phyloP scores from a whole-genome alignment of 2,797 vertebrate species.

The Triplophysa bombifrons region DNA sequence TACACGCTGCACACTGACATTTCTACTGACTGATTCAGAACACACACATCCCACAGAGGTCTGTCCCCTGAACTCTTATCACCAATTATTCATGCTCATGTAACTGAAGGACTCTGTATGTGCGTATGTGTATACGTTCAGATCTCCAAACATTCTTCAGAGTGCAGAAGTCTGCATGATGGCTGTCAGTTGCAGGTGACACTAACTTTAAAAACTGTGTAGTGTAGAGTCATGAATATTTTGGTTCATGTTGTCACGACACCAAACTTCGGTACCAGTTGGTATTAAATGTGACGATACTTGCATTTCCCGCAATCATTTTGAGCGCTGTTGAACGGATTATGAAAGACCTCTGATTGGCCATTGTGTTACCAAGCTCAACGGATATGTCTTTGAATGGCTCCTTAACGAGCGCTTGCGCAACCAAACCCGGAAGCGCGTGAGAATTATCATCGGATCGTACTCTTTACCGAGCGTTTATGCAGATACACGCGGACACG shows the following conservation, averaged over 20 bases:
- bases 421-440: too few species aligned
- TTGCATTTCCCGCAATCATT: too few species aligned
- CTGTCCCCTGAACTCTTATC: slow-evolving; percentile 46
- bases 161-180: slow-evolving; percentile 32
- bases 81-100: slow-evolving; percentile 73
- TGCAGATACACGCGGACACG: too few species aligned
- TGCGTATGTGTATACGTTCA: slow-evolving; percentile 27
- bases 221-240: slow-evolving; percentile 12
- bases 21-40: slow-evolving; percentile 44
- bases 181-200: not conserved
- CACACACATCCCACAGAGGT: slow-evolving; percentile 35
- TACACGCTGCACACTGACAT: slow-evolving; percentile 65
- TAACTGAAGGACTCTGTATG: slow-evolving; percentile 64
- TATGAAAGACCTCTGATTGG: too few species aligned
- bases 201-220: not conserved
- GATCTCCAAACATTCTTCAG: not conserved
- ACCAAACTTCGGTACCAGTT: too few species aligned
- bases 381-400: too few species aligned
- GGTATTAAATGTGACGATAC: too few species aligned
- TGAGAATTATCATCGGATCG: too few species aligned
- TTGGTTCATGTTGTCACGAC: not conserved
- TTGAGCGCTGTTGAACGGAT: too few species aligned
- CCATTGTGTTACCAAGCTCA: too few species aligned
- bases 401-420: too few species aligned
- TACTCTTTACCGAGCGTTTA: too few species aligned